Evolutionary conservation across 2,888 invertebrate genomes (phyloP).

Genomic region (Trypoxylon attenuatum): DNA sequence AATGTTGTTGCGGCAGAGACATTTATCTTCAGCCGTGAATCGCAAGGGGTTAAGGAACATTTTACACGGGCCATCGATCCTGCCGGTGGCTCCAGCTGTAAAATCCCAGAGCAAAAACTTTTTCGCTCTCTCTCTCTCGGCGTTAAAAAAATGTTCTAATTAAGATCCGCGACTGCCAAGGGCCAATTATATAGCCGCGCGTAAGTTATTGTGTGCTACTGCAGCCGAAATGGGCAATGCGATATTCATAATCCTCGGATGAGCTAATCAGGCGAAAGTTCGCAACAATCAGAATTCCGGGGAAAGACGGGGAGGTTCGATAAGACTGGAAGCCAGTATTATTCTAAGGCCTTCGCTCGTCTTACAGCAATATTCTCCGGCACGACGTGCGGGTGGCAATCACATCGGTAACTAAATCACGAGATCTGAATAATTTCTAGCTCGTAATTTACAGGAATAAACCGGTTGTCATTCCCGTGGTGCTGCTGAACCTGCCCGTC

Average conservation of each 20-base stretch:
- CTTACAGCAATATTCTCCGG: conserved; percentile 6
- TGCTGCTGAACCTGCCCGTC: too few species aligned
- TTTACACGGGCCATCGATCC: neutral
- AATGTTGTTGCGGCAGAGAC: neutral
- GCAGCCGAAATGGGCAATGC: conserved; percentile 28
- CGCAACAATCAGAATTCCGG: conserved; percentile 1
- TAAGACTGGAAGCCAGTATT: conserved; percentile 40
- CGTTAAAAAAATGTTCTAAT: conserved; percentile 33
- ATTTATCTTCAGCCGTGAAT: neutral
- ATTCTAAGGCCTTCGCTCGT: conserved; percentile 37
- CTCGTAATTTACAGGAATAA: conserved; percentile 19
- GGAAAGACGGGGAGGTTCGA: conserved; percentile 37
- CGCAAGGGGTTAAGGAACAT: neutral
- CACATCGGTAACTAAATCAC: conserved; percentile 17
- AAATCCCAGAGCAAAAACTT: neutral
- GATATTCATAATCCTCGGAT: conserved; percentile 28
- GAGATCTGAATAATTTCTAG: conserved; percentile 13
- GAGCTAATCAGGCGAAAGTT: conserved; percentile 27
- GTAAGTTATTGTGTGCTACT: conserved; percentile 28
- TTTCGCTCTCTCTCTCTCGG: conserved; percentile 1
- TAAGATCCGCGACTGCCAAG: conserved; percentile 26
- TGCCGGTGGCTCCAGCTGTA: neutral
- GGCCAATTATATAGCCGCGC: conserved; percentile 16
- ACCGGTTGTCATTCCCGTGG: conserved; percentile 20
- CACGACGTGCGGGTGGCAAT: conserved; percentile 13